Conservation (phyloP, 2,888 invertebrate species). For the Nezara viridula region DNA sequence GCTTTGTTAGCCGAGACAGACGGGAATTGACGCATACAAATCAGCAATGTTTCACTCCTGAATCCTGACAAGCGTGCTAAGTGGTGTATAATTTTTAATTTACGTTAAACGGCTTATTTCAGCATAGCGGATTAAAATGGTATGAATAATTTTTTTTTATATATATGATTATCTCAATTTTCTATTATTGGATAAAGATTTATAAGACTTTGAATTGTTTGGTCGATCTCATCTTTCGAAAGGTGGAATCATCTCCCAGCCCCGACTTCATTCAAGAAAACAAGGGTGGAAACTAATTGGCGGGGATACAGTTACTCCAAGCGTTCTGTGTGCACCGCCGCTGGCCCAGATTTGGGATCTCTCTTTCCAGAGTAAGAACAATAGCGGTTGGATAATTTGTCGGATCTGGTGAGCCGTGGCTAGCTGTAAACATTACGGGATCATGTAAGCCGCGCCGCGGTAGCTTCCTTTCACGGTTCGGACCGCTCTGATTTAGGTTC, state of each 20-base stretch:
- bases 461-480: background rate
- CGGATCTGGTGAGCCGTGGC: background rate
- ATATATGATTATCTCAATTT: too few relatives aligned
- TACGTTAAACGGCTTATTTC: background rate
- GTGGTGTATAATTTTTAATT: background rate
- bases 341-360: conserved; percentile 11
- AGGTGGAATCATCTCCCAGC: background rate
- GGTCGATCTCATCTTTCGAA: background rate
- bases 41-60: background rate
- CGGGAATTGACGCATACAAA: background rate
- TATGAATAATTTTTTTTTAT: background rate
- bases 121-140: background rate
- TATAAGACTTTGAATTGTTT: background rate
- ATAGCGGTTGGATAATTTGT: conserved; percentile 42
- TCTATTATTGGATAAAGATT: background rate
- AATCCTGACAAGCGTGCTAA: background rate
- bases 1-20: background rate
- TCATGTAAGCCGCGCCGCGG: background rate
- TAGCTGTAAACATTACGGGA: conserved; percentile 40
- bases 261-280: background rate
- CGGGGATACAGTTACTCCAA: background rate
- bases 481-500: background rate
- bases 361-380: background rate
- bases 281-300: background rate
- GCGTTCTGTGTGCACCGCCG: background rate